Evolutionary conservation across 2,888 invertebrate species (phyloP).

Genomic region (Eupeodes luniger): DNA sequence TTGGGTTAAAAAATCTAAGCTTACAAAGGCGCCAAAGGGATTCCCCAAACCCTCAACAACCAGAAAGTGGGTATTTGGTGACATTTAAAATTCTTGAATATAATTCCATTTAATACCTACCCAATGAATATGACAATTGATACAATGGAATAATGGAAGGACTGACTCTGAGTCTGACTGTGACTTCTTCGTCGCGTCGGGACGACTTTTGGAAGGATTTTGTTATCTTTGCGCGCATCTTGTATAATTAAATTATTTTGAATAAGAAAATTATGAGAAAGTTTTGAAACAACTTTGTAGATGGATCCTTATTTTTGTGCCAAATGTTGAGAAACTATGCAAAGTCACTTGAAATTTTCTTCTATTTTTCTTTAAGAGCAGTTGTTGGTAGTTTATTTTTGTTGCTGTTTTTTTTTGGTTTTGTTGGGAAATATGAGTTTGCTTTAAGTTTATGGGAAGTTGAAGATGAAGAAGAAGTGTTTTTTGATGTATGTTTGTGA

Average conservation of each 20-base stretch:
- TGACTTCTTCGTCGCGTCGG: background rate
- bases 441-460: conserved; percentile 8
- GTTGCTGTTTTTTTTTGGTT: background rate
- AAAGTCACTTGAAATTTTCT: conserved; percentile 56
- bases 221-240: conserved; percentile 34
- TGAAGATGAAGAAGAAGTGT: conserved; percentile 11
- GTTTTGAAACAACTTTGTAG: conserved; percentile 45
- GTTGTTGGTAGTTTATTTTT: background rate
- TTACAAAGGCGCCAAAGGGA: conserved; percentile 43
- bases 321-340: conserved; percentile 38
- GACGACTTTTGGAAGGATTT: background rate
- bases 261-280: conserved; percentile 36
- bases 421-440: conserved; percentile 6
- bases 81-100: conserved; percentile 55
- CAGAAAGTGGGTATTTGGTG: conserved; percentile 32
- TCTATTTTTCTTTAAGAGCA: background rate
- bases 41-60: conserved; percentile 28
- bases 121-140: conserved; percentile 63
- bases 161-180: background rate
- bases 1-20: conserved; percentile 16
- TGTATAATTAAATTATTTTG: conserved; percentile 38
- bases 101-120: conserved; percentile 48
- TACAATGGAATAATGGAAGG: conserved; percentile 11
- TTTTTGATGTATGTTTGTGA: conserved; percentile 38
- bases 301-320: conserved; percentile 25